Evolutionary conservation across 2,797 vertebrate species (phyloP), one percentile per base, ranked within the genome.

Genomic region (Heterohyrax brucei): DNA sequence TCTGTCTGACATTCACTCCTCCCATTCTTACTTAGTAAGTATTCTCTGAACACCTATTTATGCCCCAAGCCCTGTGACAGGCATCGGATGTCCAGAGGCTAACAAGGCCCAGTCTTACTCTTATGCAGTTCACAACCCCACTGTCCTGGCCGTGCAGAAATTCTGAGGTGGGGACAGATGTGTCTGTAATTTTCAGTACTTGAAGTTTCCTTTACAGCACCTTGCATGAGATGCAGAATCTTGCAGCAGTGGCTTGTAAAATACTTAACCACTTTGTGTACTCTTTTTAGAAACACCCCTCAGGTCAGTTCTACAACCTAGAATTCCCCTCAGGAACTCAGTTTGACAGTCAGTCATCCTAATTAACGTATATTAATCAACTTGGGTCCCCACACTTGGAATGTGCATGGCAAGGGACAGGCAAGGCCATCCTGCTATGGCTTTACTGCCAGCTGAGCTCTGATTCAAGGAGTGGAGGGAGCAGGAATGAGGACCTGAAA

Each of bases 331-430:
- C 12, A 30, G 46, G 30, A 53, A 50, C 70, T 12, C 19, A 64
- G 73, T 39, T 26, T 84, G 77, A 64, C 56, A 83, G 72, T 46
- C 19, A 26, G 50, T 90, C 9, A 33, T 48, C 48, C 68, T 22
- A 24, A 30, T 64, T 48, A 39, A 7, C 8, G 6, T 12, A 64
- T 5, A 30, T 19, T 30, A 5, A 64, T 56, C 3, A 0, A 48
- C 14, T 28, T 44, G 7, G 13, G 84, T 6, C 44, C 66, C 26
- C 75, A 24, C 6, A 10, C 19, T 8, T 48, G 30, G 56, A 28
- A 6, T 56, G 13, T 10, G 1, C 28, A 3, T 19, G 7, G 77
- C 4, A 3, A 7, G 0, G 33, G 19, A 13, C 9, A 10, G 30
- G 46, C 2, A 0, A 10, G 46, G 14, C 21, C 21, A 8, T 46